Evolutionary conservation across 2,888 invertebrate species (phyloP), one percentile per base, ranked within the genome.

Genomic region (Serripes groenlandicus): DNA sequence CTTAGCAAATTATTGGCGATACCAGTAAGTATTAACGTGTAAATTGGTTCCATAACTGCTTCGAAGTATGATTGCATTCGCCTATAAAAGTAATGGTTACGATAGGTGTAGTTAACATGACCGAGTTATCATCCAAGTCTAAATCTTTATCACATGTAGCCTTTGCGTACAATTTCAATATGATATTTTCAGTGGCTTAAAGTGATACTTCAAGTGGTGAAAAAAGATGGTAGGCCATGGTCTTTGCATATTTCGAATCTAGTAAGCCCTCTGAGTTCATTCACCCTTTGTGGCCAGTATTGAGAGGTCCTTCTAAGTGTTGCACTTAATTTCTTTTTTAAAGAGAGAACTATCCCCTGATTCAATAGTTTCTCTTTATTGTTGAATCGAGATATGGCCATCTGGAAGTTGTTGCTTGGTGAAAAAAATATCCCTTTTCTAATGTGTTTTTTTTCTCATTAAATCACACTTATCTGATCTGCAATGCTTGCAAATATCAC

Each of bases 11-110:
- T 87, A 86, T 74, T 87, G 84, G 23, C 88, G n/a, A 60, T 86
- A 89, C 89, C 90, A 90, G 34, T 68, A 89, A 9, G 83, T 58
- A 49, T 85, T 73, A 23, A 89, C 88, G 15, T 81, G 87, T 89
- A 90, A 1, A 86, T 82, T 56, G 86, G 86, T 21, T 56, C 68
- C 86, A 88, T 89, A 28, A 89, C 88, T 7, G 82, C 49, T 32
- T 78, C 28, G 71, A 89, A 88, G 56, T 89, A 90, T 28, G 73
- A 78, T 26, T 72, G 28, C n/a, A 81, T 85, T 37, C 85, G 26
- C 9, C 62, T 28, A 37, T 86, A 78, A 80, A 88, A 88, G 62
- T 73, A 88, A 0, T 88, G 26, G 81, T 78, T 28, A 88, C 86
- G 72, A 87, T 80, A 70, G 89, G 89, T 11, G 84, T 79, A 66